phyloP scores from a whole-genome alignment of 2,888 invertebrate species.

The Notocelia uddmanniana region DNA sequence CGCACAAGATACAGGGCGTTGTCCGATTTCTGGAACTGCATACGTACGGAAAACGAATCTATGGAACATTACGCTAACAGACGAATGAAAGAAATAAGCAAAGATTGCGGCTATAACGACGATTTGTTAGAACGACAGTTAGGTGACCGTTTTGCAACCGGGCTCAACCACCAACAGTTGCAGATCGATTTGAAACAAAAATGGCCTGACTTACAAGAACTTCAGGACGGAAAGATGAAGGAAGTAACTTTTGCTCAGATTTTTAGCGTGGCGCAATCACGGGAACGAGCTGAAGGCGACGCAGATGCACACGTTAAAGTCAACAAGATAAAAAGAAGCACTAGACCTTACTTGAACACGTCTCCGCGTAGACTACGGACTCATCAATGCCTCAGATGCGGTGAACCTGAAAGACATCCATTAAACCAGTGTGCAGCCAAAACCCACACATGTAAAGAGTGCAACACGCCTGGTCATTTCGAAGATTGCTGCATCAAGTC shows the following conservation, averaged over 20 bases:
- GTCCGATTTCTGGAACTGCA: too few species aligned
- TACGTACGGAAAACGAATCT: too few species aligned
- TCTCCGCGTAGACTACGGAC: not conserved
- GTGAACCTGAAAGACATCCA: not conserved
- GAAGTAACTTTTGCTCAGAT: not conserved
- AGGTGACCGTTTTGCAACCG: too few species aligned
- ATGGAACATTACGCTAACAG: too few species aligned
- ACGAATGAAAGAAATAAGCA: too few species aligned
- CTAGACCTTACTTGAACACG: not conserved
- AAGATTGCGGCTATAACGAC: too few species aligned
- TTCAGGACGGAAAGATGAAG: not conserved
- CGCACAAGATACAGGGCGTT: too few species aligned
- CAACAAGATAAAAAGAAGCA: not conserved
- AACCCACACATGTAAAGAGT: constrained; percentile 10
- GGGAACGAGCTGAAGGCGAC: not conserved
- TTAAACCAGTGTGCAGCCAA: not conserved
- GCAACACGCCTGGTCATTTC: constrained; percentile 6
- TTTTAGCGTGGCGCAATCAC: not conserved
- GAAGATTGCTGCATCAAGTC: constrained; percentile 9
- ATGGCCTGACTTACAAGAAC: too few species aligned
- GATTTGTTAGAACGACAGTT: too few species aligned
- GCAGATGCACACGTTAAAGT: not conserved
- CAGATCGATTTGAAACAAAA: too few species aligned
- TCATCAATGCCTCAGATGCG: not conserved
- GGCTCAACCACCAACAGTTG: too few species aligned